These are phyloP conservation scores for Drosophila suboccidentalis DNA, from an alignment of 2,888 invertebrate species.

Conservation along the genomic window DNA sequence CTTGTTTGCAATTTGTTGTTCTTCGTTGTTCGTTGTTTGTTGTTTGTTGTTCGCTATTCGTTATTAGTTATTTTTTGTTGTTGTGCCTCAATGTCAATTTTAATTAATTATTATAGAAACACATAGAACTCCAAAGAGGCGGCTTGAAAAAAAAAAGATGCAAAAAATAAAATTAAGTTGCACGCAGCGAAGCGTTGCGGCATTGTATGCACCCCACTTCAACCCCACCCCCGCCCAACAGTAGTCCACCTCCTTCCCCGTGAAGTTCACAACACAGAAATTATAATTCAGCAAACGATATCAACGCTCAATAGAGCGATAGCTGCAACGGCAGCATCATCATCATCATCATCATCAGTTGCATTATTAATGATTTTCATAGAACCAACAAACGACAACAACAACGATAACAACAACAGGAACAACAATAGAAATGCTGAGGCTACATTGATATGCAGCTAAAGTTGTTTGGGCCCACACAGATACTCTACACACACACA, in stretches of 20 bases:
- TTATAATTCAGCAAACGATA: constrained; percentile 69
- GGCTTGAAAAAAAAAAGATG: constrained; percentile 20
- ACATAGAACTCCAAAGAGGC: constrained; percentile 32
- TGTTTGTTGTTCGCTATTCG: constrained; percentile 15
- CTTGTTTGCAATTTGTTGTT: constrained; percentile 74
- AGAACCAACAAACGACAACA: constrained; percentile 43
- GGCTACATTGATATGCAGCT: constrained; percentile 57
- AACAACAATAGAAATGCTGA: constrained; percentile 23
- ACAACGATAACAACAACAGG: constrained; percentile 12
- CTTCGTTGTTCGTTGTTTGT: constrained; percentile 43
- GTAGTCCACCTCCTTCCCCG: not conserved
- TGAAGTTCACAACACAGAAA: constrained; percentile 34
- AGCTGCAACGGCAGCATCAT: constrained; percentile 24
- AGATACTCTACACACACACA: constrained; percentile 15
- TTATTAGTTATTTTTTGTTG: constrained; percentile 3
- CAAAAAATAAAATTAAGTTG: constrained; percentile 23
- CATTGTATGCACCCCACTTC: constrained; percentile 8
- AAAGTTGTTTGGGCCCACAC: constrained; percentile 46
- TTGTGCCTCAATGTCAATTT: constrained; percentile 73
- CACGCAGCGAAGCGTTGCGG: constrained; percentile 70
- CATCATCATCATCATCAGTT: constrained; percentile 53
- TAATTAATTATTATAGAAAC: constrained; percentile 70
- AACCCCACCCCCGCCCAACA: not conserved
- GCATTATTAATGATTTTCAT: constrained; percentile 73
- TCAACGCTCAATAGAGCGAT: constrained; percentile 53